These are phyloP conservation scores for Lampris megalopsis DNA, from an alignment of 2,113 vertebrate species.

Conservation along the genomic window DNA sequence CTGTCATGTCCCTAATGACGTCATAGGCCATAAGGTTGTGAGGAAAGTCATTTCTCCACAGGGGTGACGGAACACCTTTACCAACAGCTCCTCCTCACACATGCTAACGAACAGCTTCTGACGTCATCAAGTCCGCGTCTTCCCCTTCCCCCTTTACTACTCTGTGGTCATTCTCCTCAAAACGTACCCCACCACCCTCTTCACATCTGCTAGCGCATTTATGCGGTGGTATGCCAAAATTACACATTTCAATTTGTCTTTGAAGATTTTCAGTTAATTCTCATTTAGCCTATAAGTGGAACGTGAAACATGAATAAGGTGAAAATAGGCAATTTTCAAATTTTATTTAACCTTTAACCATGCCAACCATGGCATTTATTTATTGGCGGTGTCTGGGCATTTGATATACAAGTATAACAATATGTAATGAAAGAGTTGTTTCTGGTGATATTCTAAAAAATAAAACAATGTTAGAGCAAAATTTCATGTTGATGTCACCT, in stretches of 20 bases:
- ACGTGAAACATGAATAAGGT: too few species aligned
- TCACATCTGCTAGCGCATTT: neutral
- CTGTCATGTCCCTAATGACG: slow-evolving; percentile 68
- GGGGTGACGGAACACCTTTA: slow-evolving; percentile 47
- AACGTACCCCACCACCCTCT: slow-evolving; percentile 10
- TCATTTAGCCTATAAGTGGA: too few species aligned
- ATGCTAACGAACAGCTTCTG: slow-evolving; percentile 7
- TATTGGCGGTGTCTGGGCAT: too few species aligned
- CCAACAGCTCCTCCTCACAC: slow-evolving; percentile 40
- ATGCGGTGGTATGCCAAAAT: too few species aligned
- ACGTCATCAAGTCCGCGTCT: neutral
- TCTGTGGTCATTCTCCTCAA: neutral
- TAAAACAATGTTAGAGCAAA: neutral
- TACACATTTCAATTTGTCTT: neutral
- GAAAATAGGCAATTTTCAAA: too few species aligned
- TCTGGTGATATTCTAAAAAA: too few species aligned
- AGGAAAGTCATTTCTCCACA: slow-evolving; percentile 65
- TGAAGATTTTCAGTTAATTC: too few species aligned
- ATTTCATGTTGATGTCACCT: neutral
- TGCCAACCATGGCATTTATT: too few species aligned
- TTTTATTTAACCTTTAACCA: too few species aligned
- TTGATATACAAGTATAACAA: too few species aligned
- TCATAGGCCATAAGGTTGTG: slow-evolving; percentile 70
- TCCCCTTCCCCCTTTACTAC: neutral
- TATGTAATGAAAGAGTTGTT: too few species aligned